A percentile compares a stretch with the other conserved stretches of the same genome.
Evolutionary conservation across 2,888 invertebrate species (phyloP).

Genomic region (Hydraecia micacea): DNA sequence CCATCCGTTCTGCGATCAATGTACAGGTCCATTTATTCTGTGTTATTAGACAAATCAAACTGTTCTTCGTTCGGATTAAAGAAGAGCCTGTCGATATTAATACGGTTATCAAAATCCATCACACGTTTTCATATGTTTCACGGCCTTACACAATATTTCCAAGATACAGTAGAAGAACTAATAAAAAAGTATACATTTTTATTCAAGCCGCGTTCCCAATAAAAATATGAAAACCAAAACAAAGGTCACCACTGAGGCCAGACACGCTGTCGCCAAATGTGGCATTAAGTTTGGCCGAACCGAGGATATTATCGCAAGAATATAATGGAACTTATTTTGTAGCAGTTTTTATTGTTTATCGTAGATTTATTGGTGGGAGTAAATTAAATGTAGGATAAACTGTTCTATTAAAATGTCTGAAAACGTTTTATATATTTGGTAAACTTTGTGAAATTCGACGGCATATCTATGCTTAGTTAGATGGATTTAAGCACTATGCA

Average conservation of each 20-base stretch:
- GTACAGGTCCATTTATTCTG: neutral
- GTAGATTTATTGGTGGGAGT: conserved; percentile 40
- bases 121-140: conserved; percentile 32
- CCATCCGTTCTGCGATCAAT: neutral
- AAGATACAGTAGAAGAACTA: conserved; percentile 45
- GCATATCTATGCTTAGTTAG: neutral
- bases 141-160: conserved; percentile 28
- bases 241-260: conserved; percentile 67
- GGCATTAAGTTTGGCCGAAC: conserved; percentile 72
- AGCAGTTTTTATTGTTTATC: conserved; percentile 57
- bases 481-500: neutral
- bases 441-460: too few species aligned
- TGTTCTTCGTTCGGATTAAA: neutral
- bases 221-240: conserved; percentile 68
- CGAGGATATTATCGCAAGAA: conserved; percentile 62
- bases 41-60: neutral
- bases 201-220: conserved; percentile 63
- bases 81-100: conserved; percentile 1
- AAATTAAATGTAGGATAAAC: conserved; percentile 17
- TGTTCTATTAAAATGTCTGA: neutral
- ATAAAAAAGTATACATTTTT: conserved; percentile 59
- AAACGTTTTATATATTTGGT: neutral
- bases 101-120: conserved; percentile 22
- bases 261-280: conserved; percentile 75
- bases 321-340: conserved; percentile 62